Evolutionary conservation across 2,888 invertebrate species (phyloP).

Genomic region (Lapara coniferarum): DNA sequence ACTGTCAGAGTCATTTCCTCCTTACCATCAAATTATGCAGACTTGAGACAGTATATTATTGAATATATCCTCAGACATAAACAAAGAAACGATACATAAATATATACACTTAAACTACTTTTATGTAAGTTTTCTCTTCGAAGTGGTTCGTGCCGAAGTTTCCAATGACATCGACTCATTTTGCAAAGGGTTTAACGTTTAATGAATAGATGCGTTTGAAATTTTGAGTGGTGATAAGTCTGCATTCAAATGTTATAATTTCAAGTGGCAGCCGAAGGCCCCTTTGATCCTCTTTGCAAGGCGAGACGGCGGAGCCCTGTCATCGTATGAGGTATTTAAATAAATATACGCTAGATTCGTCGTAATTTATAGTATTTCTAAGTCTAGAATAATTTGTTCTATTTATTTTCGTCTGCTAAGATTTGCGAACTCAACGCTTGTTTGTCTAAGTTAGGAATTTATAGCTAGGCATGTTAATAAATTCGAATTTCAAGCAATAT

Average conservation of each 20-base stretch:
- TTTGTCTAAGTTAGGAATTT: neutral
- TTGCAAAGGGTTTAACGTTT: neutral
- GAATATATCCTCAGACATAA: too few relatives aligned
- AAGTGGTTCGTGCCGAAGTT: too few relatives aligned
- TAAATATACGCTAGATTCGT: neutral
- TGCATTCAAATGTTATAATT: conserved; percentile 12
- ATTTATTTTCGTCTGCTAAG: neutral
- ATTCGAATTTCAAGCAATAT: neutral
- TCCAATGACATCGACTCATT: neutral
- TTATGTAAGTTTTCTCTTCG: too few relatives aligned
- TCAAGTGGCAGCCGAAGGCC: neutral
- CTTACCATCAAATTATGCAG: too few relatives aligned
- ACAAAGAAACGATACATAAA: too few relatives aligned
- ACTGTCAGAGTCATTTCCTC: too few relatives aligned
- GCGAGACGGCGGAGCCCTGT: neutral
- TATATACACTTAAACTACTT: too few relatives aligned
- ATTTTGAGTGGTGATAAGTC: conserved; percentile 2
- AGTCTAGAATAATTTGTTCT: conserved; percentile 1
- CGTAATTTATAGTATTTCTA: neutral
- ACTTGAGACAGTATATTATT: too few relatives aligned
- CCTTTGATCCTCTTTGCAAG: conserved; percentile 1
- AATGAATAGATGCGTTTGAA: neutral
- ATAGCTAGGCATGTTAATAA: neutral
- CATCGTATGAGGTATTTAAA: conserved; percentile 1
- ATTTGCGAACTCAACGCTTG: neutral